Base-by-base conservation (phyloP, 2,113 vertebrate species). In the Bubo bubo region DNA sequence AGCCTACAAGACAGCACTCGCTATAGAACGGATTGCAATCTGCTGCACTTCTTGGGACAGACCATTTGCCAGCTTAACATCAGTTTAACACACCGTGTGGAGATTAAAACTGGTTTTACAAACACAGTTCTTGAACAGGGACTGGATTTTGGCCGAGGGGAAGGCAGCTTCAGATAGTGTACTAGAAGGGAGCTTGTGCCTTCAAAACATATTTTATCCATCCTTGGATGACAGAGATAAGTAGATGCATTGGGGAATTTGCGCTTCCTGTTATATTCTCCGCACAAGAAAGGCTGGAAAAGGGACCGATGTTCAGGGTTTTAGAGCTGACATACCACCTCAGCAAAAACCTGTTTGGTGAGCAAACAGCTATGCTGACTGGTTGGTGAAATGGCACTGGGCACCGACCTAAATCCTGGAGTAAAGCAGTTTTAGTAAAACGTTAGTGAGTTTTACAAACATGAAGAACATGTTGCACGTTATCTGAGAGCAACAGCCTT, bases 61-160 rank as follows among this genome's bases (percentile, higher is more conserved):
- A 59, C 39, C 32, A 27, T 88, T 73, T 3, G 1, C 68, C 35
- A 86, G 35, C 50, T 10, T 75, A 67, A 77, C 82, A 76, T 73
- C 52, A 74, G 60, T 86, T 94, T 86, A 92, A 80, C 63, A 81
- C 1, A 5, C 26, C 7, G 8, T 43, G 47, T 5, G 5, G 74
- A 73, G 56, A 73, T 86, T 77, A 92, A 88, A 82, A 86, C 76
- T 35, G 58, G 39, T 92, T 90, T 95, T 81, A 91, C 83, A 79
- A 83, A 79, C 60, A 43, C 68, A 41, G 3, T 15, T 80, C 30
- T 76, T 13, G 6, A 80, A 49, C 0, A 88, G 67, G 14, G 32
- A 52, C 30, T 0, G 0, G 28, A 62, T 92, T 92, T 96, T 39
- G 67, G 76, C 47, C 0, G 5, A 63, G 73, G n/a, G 63, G 37